Evolutionary conservation across 1,140 invertebrate species (phyloP).

Genomic region (Dufourea novaeangliae): DNA sequence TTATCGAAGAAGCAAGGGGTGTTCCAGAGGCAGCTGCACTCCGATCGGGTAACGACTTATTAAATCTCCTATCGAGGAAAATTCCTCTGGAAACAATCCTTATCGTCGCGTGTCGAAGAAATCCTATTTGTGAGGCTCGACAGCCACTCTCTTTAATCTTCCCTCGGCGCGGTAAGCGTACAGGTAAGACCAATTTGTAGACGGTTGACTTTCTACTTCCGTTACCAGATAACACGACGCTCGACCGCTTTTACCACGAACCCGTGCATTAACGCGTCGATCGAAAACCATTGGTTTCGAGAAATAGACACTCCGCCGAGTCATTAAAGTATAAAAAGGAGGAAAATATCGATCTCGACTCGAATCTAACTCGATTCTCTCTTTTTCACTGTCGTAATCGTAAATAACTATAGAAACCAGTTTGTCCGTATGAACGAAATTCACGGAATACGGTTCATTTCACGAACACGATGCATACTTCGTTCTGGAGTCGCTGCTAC

Average conservation of each 20-base stretch:
- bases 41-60: conserved; percentile 26
- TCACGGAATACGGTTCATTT: not conserved
- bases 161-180: conserved; percentile 11
- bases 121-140: conserved; percentile 31
- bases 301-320: not conserved
- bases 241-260: not conserved
- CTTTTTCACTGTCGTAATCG: not conserved
- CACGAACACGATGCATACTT: not conserved
- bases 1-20: not conserved
- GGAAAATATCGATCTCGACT: too few species aligned
- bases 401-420: not conserved
- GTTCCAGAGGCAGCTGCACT: not conserved
- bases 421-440: not conserved
- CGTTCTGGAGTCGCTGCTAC: not conserved
- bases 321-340: not conserved
- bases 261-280: conserved; percentile 6
- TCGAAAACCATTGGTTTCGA: not conserved
- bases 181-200: conserved; percentile 45
- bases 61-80: conserved; percentile 23
- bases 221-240: conserved; percentile 1
- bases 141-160: conserved; percentile 29
- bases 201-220: conserved; percentile 35
- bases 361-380: not conserved
- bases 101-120: conserved; percentile 35
- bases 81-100: conserved; percentile 43